Conservation (phyloP, 1,140 invertebrate species). For the Zaprionus ghesquierei region DNA sequence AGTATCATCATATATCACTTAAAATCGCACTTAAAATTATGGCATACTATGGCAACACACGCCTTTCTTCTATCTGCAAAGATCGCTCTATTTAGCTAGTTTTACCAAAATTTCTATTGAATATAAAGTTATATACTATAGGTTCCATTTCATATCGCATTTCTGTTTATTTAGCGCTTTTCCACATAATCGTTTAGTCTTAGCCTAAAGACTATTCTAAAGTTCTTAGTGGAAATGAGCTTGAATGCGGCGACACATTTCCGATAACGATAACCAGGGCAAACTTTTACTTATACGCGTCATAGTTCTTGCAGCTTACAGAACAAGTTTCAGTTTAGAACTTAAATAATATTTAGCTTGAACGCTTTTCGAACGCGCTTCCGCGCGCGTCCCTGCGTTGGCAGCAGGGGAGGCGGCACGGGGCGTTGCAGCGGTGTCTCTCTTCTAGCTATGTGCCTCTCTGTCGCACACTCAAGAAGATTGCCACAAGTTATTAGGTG, state of each 20-base stretch:
- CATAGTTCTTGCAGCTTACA: constrained; percentile 56
- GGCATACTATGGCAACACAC: no score
- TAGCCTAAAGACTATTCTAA: background rate
- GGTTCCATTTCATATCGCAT: no score
- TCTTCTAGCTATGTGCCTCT: no score
- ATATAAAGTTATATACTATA: no score
- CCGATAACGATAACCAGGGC: constrained; percentile 27
- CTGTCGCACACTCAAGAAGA: constrained; percentile 19
- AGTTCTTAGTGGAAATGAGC: constrained; percentile 2
- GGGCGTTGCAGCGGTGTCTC: background rate
- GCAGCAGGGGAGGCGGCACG: background rate
- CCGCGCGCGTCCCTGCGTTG: constrained; percentile 4
- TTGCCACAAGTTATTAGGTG: constrained; percentile 16
- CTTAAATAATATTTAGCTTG: constrained; percentile 56
- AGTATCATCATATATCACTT: no score
- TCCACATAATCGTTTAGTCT: background rate
- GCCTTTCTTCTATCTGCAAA: no score
- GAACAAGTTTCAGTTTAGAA: constrained; percentile 65
- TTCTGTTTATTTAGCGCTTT: background rate
- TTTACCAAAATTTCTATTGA: background rate
- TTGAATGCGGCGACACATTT: background rate
- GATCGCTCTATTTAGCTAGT: background rate
- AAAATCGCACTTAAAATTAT: no score
- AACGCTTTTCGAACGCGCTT: constrained; percentile 55
- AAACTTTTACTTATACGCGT: constrained; percentile 53